Evolutionary conservation across 2,888 invertebrate genomes (phyloP).

Genomic region (Cheilosia variabilis): DNA sequence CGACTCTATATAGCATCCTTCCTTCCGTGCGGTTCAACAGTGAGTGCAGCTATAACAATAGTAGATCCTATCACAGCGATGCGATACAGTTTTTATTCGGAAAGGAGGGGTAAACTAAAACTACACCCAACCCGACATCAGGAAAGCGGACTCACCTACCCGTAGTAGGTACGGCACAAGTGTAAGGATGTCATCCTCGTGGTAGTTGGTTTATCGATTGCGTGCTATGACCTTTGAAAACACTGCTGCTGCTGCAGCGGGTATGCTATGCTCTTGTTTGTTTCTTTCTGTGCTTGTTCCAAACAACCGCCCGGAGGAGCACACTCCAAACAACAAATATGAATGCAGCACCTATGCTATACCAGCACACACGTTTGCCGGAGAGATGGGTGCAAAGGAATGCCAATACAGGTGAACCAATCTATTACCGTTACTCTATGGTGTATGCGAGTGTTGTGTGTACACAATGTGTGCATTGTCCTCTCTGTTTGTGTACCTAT

Average conservation of each 20-base stretch:
- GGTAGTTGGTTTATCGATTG: conserved; percentile 65
- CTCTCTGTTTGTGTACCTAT: background rate
- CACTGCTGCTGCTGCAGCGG: background rate
- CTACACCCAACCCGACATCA: background rate
- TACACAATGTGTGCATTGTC: conserved; percentile 19
- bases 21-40: conserved; percentile 24
- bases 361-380: conserved; percentile 8
- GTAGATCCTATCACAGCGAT: conserved; percentile 9
- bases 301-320: conserved; percentile 51
- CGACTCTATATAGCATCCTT: conserved; percentile 15
- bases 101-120: background rate
- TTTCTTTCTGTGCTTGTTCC: conserved; percentile 14
- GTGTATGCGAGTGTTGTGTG: background rate
- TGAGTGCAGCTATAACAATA: conserved; percentile 14
- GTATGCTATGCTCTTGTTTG: conserved; percentile 23
- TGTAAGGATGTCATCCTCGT: conserved; percentile 44
- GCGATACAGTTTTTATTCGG: conserved; percentile 25
- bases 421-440: conserved; percentile 40
- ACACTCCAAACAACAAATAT: conserved; percentile 16
- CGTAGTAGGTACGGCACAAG: background rate
- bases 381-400: background rate
- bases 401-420: conserved; percentile 44
- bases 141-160: no score
- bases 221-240: conserved; percentile 61
- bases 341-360: background rate